These are phyloP conservation scores for Papilio polyxenes DNA, from an alignment of 1,140 invertebrate genomes.

Conservation along the genomic window DNA sequence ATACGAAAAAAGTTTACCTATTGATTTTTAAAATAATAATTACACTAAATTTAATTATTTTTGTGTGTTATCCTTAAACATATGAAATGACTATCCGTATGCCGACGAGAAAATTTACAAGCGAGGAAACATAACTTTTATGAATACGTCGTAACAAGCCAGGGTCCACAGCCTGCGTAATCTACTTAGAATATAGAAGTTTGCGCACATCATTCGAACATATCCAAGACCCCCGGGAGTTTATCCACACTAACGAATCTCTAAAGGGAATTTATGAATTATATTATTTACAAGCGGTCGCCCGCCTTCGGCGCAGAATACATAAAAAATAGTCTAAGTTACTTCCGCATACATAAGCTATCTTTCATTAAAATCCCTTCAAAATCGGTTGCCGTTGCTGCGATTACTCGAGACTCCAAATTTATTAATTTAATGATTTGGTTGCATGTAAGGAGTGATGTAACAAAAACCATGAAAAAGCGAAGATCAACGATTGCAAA, in stretches of 20 bases:
- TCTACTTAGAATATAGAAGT: slow-evolving; percentile 15
- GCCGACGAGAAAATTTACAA: background rate
- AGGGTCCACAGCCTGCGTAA: background rate
- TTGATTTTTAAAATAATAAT: background rate
- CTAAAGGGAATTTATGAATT: slow-evolving; percentile 2
- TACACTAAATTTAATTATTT: background rate
- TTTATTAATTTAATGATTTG: too few relatives aligned
- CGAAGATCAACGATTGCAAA: too few relatives aligned
- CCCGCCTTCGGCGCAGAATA: too few relatives aligned
- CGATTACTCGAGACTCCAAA: too few relatives aligned
- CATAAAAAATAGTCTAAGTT: too few relatives aligned
- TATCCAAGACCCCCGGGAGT: background rate
- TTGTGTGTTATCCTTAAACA: background rate
- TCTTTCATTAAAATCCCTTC: too few relatives aligned
- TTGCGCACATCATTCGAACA: background rate
- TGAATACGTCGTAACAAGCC: slow-evolving; percentile 9
- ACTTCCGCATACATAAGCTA: too few relatives aligned
- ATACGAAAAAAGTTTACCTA: background rate
- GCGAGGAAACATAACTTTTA: slow-evolving; percentile 9
- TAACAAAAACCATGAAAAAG: too few relatives aligned
- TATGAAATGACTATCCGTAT: background rate
- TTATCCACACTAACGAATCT: background rate
- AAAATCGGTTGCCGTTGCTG: too few relatives aligned
- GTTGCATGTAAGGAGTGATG: too few relatives aligned
- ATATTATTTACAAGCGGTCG: background rate